Base-by-base conservation (phyloP, 2,888 invertebrate species). In the Eilema griseolum region DNA sequence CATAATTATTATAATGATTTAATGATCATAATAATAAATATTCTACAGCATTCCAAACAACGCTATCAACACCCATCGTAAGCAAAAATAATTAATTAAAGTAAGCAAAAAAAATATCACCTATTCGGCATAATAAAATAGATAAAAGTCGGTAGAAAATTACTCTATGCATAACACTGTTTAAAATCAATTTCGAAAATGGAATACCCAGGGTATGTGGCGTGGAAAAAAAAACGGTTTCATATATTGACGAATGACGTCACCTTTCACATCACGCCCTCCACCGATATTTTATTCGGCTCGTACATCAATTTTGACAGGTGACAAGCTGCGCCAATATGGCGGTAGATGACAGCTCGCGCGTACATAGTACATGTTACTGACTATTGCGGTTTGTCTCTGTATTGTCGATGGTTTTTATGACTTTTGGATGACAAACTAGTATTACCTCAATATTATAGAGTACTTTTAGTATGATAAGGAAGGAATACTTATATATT, bases 181-280 rank as follows among this genome's bases (percentile, higher is more conserved):
- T 78, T 75, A 66, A 82, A 83, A 85, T 84, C 78, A 84, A 87
- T 86, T 87, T 86, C 66, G 69, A 82, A 87, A 86, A 86, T 86
- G 84, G 85, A 82, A 85, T 75, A 73, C 70, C 72, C 80, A 76
- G 77, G 69, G 80, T 77, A 78, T 73, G 73, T 61, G 16, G 26
- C 7, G 4, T 69, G 75, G n/a, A 77, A 72, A 69, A 77, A 85
- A 86, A 88, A 86, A 88, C 71, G 85, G 87, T 26, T 81, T 84
- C 81, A 71, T 72, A 75, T 75, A 84, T 85, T 89, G 90, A 90
- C 89, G 86, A 80, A 89, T 87, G 88, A 88, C 84, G 86, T 87
- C 86, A 88, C 84, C 79, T 80, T 78, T 74, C 73, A 76, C 71
- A 82, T 80, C 76, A 79, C 78, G 74, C 73, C 79, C 74, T 72